Evolutionary conservation across 2,113 vertebrate genomes (phyloP).

Genomic region (Grammomys dolichurus): DNA sequence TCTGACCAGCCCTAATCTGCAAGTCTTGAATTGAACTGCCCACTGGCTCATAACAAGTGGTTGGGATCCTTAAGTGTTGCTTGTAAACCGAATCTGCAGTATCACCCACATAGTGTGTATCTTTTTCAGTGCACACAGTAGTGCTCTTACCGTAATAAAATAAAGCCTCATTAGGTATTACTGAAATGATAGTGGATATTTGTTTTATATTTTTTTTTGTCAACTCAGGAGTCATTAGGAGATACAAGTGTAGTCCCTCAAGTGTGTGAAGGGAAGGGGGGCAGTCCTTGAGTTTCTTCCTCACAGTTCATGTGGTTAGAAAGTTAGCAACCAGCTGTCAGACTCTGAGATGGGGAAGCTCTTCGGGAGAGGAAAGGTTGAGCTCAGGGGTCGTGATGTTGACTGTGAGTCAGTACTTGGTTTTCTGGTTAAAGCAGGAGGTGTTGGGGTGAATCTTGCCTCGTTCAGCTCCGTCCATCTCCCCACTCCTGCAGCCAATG

Average conservation of each 20-base stretch:
- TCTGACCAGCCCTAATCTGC: no score
- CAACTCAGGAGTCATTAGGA: constrained; percentile 6
- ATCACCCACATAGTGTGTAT: background rate
- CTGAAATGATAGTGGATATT: constrained; percentile 3
- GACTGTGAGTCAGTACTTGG: background rate
- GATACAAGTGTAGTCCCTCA: background rate
- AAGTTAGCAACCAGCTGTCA: background rate
- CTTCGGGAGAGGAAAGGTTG: background rate
- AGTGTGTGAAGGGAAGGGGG: background rate
- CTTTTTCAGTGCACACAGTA: background rate
- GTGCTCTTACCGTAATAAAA: constrained; percentile 9
- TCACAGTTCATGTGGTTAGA: background rate
- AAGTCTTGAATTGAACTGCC: background rate
- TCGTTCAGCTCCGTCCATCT: background rate
- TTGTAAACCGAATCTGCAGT: background rate
- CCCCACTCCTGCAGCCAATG: background rate
- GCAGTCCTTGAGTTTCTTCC: background rate
- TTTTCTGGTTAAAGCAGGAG: background rate
- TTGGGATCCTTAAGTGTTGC: background rate
- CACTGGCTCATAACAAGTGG: background rate
- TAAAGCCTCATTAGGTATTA: background rate
- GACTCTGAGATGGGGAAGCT: background rate
- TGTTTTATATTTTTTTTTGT: constrained; percentile 19
- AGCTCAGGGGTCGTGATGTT: background rate
- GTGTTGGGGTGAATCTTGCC: background rate